phyloP scores from a whole-genome alignment of 2,888 invertebrate species.

The Molanna angustata region DNA sequence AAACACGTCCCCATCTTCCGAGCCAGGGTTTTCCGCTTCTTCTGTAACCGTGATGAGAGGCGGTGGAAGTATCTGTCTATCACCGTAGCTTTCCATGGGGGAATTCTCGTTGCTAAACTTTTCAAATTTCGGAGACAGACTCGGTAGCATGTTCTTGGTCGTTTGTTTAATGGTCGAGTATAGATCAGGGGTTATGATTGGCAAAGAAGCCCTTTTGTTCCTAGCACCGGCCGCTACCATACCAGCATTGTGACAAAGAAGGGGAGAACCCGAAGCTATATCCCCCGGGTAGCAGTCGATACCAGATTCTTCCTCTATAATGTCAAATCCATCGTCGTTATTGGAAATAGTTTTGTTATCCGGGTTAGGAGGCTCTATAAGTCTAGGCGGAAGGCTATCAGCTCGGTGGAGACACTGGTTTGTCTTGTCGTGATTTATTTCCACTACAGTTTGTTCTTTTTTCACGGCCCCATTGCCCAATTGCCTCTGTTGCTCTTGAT shows the following conservation, averaged over 20 bases:
- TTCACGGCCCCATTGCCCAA: slow-evolving; percentile 44
- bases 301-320: slow-evolving; percentile 42
- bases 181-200: slow-evolving; percentile 50
- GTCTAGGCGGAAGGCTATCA: slow-evolving; percentile 56
- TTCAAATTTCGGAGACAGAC: slow-evolving; percentile 58
- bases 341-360: slow-evolving; percentile 33
- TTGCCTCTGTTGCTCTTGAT: slow-evolving; percentile 49
- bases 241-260: slow-evolving; percentile 41
- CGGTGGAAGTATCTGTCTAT: slow-evolving; percentile 39
- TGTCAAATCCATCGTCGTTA: slow-evolving; percentile 40
- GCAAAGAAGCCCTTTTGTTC: slow-evolving; percentile 48
- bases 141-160: slow-evolving; percentile 47
- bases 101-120: slow-evolving; percentile 56
- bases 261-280: slow-evolving; percentile 32
- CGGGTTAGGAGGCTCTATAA: slow-evolving; percentile 43
- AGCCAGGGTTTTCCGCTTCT: slow-evolving; percentile 42
- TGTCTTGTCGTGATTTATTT: slow-evolving; percentile 46
- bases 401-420: slow-evolving; percentile 46
- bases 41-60: slow-evolving; percentile 54
- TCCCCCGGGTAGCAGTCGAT: slow-evolving; percentile 31
- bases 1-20: slow-evolving; percentile 25
- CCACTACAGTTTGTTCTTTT: slow-evolving; percentile 32
- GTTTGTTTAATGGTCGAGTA: slow-evolving; percentile 57
- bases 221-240: slow-evolving; percentile 40
- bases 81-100: slow-evolving; percentile 39